Evolutionary conservation across 2,113 vertebrate species (phyloP).

Genomic region (Oceanodroma tethys): DNA sequence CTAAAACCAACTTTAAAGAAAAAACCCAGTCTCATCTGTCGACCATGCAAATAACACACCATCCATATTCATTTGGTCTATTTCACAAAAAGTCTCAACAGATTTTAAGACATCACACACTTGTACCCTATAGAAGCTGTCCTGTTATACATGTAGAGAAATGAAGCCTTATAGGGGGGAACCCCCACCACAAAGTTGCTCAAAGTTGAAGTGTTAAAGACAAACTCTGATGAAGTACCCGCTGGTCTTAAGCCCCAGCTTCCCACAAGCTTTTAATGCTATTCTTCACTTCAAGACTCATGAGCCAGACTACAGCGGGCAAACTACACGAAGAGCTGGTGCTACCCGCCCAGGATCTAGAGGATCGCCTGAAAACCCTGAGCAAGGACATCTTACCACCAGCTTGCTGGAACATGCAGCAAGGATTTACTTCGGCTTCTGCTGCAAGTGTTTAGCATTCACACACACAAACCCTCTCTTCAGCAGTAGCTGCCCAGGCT

Average conservation of each 20-base stretch:
- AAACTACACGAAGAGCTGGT: neutral
- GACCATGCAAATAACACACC: neutral
- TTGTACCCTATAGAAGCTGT: neutral
- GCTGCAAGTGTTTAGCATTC: neutral
- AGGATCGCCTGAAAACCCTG: neutral
- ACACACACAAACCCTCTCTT: neutral
- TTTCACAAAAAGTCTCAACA: neutral
- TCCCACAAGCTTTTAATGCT: neutral
- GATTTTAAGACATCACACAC: neutral
- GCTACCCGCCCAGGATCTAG: neutral
- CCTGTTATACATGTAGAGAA: rapidly evolving
- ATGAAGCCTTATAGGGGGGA: neutral
- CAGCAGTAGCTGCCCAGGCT: neutral
- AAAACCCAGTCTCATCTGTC: neutral
- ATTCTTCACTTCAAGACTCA: neutral
- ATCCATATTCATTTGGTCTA: rapidly evolving
- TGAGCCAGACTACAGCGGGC: neutral
- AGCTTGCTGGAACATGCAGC: neutral
- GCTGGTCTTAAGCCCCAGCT: neutral
- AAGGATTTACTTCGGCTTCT: neutral
- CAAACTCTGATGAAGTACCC: neutral
- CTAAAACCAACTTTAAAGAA: neutral
- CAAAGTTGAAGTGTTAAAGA: neutral
- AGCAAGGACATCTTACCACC: neutral
- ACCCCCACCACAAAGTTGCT: neutral